These are phyloP conservation scores for Ischnura elegans DNA, from an alignment of 2,888 invertebrate species.

Conservation along the genomic window DNA sequence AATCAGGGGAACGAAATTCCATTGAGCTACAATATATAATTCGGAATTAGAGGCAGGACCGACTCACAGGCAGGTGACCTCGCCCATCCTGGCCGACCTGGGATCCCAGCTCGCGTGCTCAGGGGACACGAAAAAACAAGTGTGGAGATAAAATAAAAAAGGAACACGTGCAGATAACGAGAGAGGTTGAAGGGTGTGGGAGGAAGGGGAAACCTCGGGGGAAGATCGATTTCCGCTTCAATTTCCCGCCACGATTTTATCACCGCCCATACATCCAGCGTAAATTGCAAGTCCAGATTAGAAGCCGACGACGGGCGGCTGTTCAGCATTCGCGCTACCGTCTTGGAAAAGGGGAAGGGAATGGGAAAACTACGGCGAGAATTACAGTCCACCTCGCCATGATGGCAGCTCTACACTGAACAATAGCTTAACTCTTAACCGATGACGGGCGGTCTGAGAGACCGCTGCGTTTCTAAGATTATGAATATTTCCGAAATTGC, in stretches of 20 bases:
- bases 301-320: background rate
- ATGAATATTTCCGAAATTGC: no score
- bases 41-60: no score
- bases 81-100: background rate
- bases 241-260: conserved; percentile 27
- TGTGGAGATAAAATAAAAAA: background rate
- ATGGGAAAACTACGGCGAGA: background rate
- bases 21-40: no score
- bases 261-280: background rate
- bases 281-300: background rate
- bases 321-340: background rate
- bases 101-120: background rate
- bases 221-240: conserved; percentile 24
- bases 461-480: no score
- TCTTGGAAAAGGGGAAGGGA: background rate
- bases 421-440: no score
- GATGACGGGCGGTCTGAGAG: no score
- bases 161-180: background rate
- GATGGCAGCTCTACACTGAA: no score
- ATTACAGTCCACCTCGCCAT: background rate
- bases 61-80: background rate
- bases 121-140: background rate
- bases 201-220: background rate
- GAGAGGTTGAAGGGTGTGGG: background rate
- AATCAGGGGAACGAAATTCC: no score